Conservation (phyloP, 2,113 vertebrate genomes). For the Oncorhynchus tshawytscha region DNA sequence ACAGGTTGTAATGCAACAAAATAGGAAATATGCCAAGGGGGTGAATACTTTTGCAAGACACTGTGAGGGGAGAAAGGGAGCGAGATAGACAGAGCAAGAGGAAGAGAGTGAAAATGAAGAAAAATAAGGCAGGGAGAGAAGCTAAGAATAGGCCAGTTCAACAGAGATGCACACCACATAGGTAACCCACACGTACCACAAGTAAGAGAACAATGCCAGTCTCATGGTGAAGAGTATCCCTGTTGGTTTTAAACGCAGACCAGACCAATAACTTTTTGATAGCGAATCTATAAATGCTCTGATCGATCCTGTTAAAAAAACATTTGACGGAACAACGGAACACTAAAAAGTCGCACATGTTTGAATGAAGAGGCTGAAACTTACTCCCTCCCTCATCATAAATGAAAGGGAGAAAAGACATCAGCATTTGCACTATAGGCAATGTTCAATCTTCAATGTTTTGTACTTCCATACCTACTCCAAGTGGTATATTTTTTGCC, state of each 20-base stretch:
- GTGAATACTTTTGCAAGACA: no score
- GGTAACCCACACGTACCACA: slow-evolving; percentile 52
- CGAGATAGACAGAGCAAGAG: background rate
- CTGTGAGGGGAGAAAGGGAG: background rate
- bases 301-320: no score
- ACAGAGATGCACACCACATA: slow-evolving; percentile 38
- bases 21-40: background rate
- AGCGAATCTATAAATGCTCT: background rate
- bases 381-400: no score
- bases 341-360: no score
- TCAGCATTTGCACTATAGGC: no score
- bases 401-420: no score
- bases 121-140: background rate
- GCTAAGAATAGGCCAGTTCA: slow-evolving; percentile 19
- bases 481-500: no score
- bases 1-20: no score
- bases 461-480: background rate
- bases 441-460: background rate
- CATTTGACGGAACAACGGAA: no score
- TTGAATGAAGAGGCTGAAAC: background rate
- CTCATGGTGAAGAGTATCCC: slow-evolving; percentile 59
- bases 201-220: slow-evolving; percentile 58
- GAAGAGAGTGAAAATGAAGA: background rate
- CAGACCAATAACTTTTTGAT: no score
- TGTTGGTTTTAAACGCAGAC: slow-evolving; percentile 35